Evolutionary conservation across 2,797 vertebrate species (phyloP), one percentile per base, ranked within the genome.

Genomic region (Mormyrus hasselquistii): DNA sequence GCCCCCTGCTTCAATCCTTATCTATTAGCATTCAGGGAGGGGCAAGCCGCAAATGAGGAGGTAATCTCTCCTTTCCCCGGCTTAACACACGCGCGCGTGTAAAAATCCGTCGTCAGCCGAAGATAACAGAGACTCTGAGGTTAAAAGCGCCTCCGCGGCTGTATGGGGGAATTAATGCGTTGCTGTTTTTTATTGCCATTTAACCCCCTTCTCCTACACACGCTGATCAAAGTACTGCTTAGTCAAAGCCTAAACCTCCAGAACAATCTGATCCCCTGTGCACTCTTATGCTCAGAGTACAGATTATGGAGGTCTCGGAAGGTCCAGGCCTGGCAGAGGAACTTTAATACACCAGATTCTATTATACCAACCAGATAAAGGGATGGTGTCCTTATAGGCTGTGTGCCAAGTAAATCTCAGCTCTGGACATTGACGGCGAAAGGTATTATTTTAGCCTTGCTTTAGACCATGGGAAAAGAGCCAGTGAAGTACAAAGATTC

Each of bases 21-120:
- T 76, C 8, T 65, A 73, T 89, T 89, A 86, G 59, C 62, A 89
- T 86, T 86, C 83, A 57, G 62, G 52, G 44, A 76, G 59, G 57
- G 41, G 44, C 44, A 8, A 12, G 57, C 76, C 10, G 59, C 55
- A 62, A 85, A 89, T 65, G 79, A 52, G 59, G 44, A 89, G 10
- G 44, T 50, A 65, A 62, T 85, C 79, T 89, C 88, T 29, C 8
- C 57, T 44, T 65, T 49, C 44, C 7, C 76, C 44, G 34, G 88
- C 79, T 59, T 57, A 62, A 55, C 47, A 47, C 44, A 34, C 52
- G n/a, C 76, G 49, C 41, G 49, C 22, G 19, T 84, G 88, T 89
- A 50, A 65, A 49, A 65, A 84, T 44, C 73, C 19, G 22, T 25
- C 3, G 47, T 50, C 84, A 55, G 47, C 82, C 10, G 57, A 69